Evolutionary conservation across 2,888 invertebrate genomes (phyloP), one percentile per base, ranked within the genome.

Genomic region (Syritta pipiens): DNA sequence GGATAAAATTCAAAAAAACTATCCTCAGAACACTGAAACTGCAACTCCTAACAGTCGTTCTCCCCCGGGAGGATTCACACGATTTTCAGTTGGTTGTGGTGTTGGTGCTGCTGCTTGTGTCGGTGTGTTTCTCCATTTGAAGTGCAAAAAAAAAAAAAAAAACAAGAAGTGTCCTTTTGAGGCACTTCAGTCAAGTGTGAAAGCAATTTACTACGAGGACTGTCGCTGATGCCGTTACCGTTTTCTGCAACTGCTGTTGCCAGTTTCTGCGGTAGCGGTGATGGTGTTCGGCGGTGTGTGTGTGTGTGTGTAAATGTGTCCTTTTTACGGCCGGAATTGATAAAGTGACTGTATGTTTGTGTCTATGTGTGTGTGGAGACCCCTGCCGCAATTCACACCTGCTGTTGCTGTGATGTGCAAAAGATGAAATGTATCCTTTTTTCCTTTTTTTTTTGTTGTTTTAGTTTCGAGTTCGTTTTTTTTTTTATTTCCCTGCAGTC

Each of bases 151-250:
- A n/a, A n/a, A n/a, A n/a, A n/a, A n/a, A n/a, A n/a, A n/a, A n/a
- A n/a, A n/a, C n/a, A n/a, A 72, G 72, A 79, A 74, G 79, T 79
- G 74, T 79, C 75, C 81, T 75, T 81, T 81, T 75, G 72, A 81
- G 75, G 20, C 48, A 69, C 75, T 81, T 69, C 81, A 81, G 51
- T 81, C 75, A 75, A 81, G 81, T 75, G 81, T 75, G 75, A 81
- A 81, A 75, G 75, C 81, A 81, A 81, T 81, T 81, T 81, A 69
- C 75, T 63, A 65, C 28, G 63, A 81, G 75, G 59, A 69, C 51
- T 59, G 68, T 26, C 30, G 53, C 60, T 46, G 68, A 48, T 81
- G 74, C 42, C 32, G 5, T 9, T 24, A 10, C 24, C 17, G 6
- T 9, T 40, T 14, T 10, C 46, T 49, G 10, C 20, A 28, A 32